Base-by-base conservation (phyloP, 2,797 vertebrate species). In the Protosalanx chinensis region DNA sequence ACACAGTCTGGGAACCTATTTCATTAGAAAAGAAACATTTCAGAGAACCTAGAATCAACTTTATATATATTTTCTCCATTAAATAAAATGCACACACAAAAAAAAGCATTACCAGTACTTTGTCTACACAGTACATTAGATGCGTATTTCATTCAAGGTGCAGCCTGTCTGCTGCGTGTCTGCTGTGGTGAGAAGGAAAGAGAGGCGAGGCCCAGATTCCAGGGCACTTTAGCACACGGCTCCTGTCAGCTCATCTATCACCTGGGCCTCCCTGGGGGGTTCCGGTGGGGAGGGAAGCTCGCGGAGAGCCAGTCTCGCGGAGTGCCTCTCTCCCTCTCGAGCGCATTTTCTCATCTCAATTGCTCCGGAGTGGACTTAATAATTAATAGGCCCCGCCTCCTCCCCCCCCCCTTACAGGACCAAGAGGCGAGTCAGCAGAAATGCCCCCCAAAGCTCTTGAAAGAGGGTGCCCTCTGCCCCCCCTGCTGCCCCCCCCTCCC, bases 161-260 rank as follows among this genome's bases (percentile, higher is more conserved):
- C 23, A 27, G n/a, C 5, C 6, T 46, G 37, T 66, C 62, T 51
- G 15, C 3, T 57, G 29, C 4, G 15, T 56, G 41, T 65, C 27
- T 61, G 51, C 32, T 67, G 16, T 46, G 64, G 63, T 16, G 30
- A 6, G 53, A 53, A 12, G 32, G 37, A 56, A 70, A 37, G 37
- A 70, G 29, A 16, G n/a, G 77, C 20, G 51, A 82, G 71, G 49
- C 62, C 68, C 68, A 73, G 76, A 73, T 81, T 82, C 61, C 53
- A 63, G 59, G 68, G 59, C 6, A 33, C 65, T 75, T 75, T 70
- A 79, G 73, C 76, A 75, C 73, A 72, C 7, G 27, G 70, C 66
- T 70, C 27, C 76, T 75, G 70, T 86, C 80, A 74, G 75, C 64
- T 82, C 68, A 86, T 84, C 75, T 79, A 83, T 83, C 79, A 85